These are phyloP conservation scores for Coenonympha glycerion DNA, from an alignment of 2,888 invertebrate genomes.

Conservation along the genomic window DNA sequence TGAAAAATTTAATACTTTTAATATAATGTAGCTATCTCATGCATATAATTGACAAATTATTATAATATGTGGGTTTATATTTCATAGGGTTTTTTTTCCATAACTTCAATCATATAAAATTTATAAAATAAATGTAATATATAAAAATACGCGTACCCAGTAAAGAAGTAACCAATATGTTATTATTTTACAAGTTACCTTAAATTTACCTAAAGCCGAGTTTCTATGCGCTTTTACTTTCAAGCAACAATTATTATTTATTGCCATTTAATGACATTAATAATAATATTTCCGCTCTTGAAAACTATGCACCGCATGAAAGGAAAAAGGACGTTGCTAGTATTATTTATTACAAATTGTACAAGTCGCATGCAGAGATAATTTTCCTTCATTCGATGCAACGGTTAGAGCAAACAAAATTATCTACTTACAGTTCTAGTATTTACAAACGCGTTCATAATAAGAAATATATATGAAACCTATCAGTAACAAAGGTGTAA, in stretches of 20 bases:
- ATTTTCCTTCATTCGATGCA: conserved; percentile 17
- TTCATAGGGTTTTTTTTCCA: too few species aligned
- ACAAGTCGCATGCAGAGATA: too few species aligned
- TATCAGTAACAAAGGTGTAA: conserved; percentile 42
- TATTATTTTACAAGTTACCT: too few species aligned
- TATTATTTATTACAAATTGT: too few species aligned
- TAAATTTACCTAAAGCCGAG: neutral
- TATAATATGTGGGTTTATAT: too few species aligned
- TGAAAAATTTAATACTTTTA: too few species aligned
- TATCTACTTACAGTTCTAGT: conserved; percentile 26
- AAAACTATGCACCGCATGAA: neutral
- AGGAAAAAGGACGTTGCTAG: neutral
- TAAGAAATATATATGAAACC: conserved; percentile 31
- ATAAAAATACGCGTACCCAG: neutral
- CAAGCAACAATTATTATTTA: conserved; percentile 14
- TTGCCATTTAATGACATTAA: conserved; percentile 24
- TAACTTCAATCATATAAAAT: too few species aligned
- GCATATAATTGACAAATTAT: too few species aligned
- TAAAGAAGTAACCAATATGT: too few species aligned
- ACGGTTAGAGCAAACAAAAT: conserved; percentile 36
- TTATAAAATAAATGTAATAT: too few species aligned
- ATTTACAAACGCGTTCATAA: conserved; percentile 30
- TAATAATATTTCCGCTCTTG: neutral
- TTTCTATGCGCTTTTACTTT: conserved; percentile 3
- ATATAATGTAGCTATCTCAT: too few species aligned